Base-by-base conservation (phyloP, 2,113 vertebrate genomes). In the Suricata suricatta region DNA sequence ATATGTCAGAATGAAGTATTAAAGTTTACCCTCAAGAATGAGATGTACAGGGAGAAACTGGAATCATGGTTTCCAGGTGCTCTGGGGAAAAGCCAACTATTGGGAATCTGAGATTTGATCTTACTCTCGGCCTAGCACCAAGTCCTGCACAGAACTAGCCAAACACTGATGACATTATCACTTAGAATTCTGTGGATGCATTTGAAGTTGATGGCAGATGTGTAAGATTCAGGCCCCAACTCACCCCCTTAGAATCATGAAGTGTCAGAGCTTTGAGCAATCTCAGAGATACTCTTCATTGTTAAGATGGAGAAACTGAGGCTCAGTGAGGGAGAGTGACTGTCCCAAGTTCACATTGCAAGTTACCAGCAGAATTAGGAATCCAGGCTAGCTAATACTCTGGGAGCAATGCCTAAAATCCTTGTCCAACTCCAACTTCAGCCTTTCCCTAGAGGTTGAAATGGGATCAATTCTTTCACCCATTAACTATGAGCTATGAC, bases 401-500 rank as follows among this genome's bases (percentile, higher is more conserved):
- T 64, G 80, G 41, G 33, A 29, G 15, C 14, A 44, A n/a, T 57
- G 63, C 21, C 12, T 47, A 3, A 74, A 80, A 93, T 33, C 47
- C 4, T 80, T 83, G 63, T 66, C 57, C 44, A 93, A 44, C 38
- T 95, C 41, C 86, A 83, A 38, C 33, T 90, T 90, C 25, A 94
- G 52, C 76, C 25, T 87, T 80, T 94, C 66, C 84, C 19, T 44
- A 35, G 68, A 87, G 79, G 7, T 81, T 92, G 85, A 92, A 94
- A 94, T 76, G 27, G 60, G 31, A 96, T 94, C 21, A 9, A 85
- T 96, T 96, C 27, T 54, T 81, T 94, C 16, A 80, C 79, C 41
- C 79, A 79, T 95, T 97, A 93, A 52, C 50, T 94, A n/a, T 95
- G 91, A 97, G 54, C 35, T 83, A 14, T 41, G 27, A 76, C 66